Evolutionary conservation across 2,113 vertebrate species (phyloP).

Genomic region (Alligator mississippiensis): DNA sequence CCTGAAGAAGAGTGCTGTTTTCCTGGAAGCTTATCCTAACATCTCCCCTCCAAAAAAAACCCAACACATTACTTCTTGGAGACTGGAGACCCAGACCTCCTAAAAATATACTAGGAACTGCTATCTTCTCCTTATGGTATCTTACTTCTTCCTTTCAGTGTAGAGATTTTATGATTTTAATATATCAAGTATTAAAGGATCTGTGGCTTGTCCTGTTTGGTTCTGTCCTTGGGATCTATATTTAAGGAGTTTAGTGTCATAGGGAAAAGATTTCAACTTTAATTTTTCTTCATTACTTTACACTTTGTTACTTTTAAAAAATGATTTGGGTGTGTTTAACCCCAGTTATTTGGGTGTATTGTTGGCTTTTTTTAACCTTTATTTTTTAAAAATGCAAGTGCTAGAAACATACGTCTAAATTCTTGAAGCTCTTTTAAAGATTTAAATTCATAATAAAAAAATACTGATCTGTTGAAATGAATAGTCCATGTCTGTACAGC

Average conservation of each 20-base stretch:
- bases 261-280: background rate
- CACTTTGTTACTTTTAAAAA: background rate
- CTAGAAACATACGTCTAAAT: background rate
- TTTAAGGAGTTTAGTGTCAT: background rate
- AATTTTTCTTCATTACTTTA: background rate
- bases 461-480: background rate
- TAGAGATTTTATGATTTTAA: background rate
- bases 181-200: background rate
- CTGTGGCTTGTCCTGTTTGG: rapidly evolving
- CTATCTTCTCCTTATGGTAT: rapidly evolving
- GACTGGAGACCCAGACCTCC: background rate
- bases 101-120: background rate
- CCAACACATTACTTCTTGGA: no score
- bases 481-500: background rate
- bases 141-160: background rate
- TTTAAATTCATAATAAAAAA: background rate
- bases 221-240: background rate
- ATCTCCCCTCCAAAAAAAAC: no score
- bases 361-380: rapidly evolving
- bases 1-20: no score
- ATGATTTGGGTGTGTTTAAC: background rate
- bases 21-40: background rate
- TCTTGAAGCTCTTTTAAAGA: background rate
- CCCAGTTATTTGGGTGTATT: background rate
- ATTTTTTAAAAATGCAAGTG: background rate